Conservation (phyloP, 2,888 invertebrate genomes). For the Stenolophus ochropezus region DNA sequence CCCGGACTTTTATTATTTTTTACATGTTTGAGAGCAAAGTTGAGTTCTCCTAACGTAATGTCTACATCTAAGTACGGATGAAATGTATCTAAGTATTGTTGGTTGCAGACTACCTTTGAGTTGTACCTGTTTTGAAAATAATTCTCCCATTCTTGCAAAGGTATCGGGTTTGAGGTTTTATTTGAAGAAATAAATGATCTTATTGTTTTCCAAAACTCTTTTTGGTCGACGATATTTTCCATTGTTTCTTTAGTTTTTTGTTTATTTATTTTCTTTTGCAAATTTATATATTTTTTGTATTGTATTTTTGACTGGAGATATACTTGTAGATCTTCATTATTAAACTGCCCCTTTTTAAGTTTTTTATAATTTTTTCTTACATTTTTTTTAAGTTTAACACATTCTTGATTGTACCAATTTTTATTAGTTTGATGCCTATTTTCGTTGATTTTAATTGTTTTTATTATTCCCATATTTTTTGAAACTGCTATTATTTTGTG, state of each 20-base stretch:
- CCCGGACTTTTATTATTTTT: conserved; percentile 34
- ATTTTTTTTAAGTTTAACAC: neutral
- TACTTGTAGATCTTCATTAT: neutral
- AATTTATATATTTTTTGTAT: too few relatives aligned
- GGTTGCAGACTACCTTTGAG: neutral
- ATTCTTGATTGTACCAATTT: neutral
- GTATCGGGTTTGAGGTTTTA: neutral
- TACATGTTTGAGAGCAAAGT: neutral
- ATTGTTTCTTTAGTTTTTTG: neutral
- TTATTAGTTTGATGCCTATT: neutral
- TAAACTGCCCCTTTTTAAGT: neutral
- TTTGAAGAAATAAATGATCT: neutral
- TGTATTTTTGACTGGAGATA: neutral
- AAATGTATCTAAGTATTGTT: neutral
- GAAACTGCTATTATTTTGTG: neutral
- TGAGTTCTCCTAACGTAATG: conserved; percentile 16
- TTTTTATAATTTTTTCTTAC: neutral
- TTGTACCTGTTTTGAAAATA: conserved; percentile 15
- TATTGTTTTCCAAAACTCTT: neutral
- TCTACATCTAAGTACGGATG: conserved; percentile 16
- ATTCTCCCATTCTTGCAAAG: neutral
- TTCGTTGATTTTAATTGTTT: neutral
- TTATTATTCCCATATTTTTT: neutral
- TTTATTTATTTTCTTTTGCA: too few relatives aligned
- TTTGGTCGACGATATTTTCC: neutral